phyloP scores from a whole-genome alignment of 2,888 invertebrate species.

The Drosophila ezoana region DNA sequence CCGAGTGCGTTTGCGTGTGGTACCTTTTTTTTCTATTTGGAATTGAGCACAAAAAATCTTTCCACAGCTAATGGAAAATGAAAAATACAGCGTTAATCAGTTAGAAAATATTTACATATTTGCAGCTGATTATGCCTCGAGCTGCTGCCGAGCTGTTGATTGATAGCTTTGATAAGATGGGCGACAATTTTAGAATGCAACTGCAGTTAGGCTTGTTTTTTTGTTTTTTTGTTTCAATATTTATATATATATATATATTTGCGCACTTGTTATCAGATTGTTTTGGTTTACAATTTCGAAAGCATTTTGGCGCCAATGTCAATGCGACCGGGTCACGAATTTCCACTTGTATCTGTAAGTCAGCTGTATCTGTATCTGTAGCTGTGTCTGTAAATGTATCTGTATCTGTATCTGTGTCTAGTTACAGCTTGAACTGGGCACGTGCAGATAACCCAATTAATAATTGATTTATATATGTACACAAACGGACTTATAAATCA shows the following conservation, averaged over 20 bases:
- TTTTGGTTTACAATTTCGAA: constrained; percentile 31
- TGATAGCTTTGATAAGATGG: constrained; percentile 26
- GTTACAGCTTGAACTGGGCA: constrained; percentile 38
- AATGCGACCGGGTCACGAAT: constrained; percentile 38
- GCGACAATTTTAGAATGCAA: constrained; percentile 43
- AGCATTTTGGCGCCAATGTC: constrained; percentile 69
- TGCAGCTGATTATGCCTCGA: constrained; percentile 41
- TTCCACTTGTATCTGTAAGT: constrained; percentile 11
- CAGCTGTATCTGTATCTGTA: not conserved
- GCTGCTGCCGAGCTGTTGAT: constrained; percentile 2
- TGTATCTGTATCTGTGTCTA: constrained; percentile 8
- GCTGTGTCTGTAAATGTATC: constrained; percentile 8
- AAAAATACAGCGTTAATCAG: constrained; percentile 57
- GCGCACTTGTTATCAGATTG: constrained; percentile 63
- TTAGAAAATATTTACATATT: constrained; percentile 64
- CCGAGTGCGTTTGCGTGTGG: constrained; percentile 58
- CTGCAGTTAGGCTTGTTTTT: constrained; percentile 34
- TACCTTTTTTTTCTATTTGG: constrained; percentile 17
- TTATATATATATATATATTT: not conserved
- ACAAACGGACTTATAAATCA: constrained; percentile 32
- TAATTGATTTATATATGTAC: constrained; percentile 34
- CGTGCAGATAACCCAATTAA: constrained; percentile 68
- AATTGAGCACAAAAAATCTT: constrained; percentile 51
- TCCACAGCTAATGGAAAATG: constrained; percentile 32
- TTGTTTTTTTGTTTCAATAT: constrained; percentile 18